Evolutionary conservation across 2,888 invertebrate species (phyloP).

Genomic region (Nudaria mundana): DNA sequence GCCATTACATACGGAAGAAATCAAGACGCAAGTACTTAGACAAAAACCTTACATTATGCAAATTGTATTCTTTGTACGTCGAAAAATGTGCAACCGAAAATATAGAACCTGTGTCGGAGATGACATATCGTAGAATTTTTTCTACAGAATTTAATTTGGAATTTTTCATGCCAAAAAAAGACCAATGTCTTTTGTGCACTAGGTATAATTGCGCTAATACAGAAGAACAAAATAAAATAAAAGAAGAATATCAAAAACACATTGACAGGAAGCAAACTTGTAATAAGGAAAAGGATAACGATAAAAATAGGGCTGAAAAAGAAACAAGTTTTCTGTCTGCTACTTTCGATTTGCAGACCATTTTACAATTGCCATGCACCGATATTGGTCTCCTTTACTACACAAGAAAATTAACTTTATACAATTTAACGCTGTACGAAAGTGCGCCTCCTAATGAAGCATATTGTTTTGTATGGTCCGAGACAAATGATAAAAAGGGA

Average conservation of each 20-base stretch:
- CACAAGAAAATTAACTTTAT: constrained; percentile 4
- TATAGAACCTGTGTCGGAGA: background rate
- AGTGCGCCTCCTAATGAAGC: constrained; percentile 2
- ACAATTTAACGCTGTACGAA: constrained; percentile 6
- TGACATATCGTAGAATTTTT: background rate
- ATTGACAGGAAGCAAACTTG: background rate
- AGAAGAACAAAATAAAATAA: background rate
- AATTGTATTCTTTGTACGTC: background rate
- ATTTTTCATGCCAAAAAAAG: background rate
- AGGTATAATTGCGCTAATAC: background rate
- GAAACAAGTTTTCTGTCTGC: no score
- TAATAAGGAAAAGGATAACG: constrained; percentile 2
- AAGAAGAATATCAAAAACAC: background rate
- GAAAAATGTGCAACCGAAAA: no score
- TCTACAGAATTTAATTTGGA: background rate
- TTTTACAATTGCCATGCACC: constrained; percentile 1
- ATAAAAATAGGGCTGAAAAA: constrained; percentile 12
- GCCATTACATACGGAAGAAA: background rate
- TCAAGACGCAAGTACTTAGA: background rate
- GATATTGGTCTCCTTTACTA: constrained; percentile 3
- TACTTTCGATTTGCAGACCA: constrained; percentile 5
- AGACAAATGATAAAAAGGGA: background rate
- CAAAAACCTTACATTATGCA: background rate
- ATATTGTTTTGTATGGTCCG: constrained; percentile 3
- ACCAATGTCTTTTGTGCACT: background rate